phyloP scores from a whole-genome alignment of 2,797 vertebrate genomes.

The Prunella strophiata region DNA sequence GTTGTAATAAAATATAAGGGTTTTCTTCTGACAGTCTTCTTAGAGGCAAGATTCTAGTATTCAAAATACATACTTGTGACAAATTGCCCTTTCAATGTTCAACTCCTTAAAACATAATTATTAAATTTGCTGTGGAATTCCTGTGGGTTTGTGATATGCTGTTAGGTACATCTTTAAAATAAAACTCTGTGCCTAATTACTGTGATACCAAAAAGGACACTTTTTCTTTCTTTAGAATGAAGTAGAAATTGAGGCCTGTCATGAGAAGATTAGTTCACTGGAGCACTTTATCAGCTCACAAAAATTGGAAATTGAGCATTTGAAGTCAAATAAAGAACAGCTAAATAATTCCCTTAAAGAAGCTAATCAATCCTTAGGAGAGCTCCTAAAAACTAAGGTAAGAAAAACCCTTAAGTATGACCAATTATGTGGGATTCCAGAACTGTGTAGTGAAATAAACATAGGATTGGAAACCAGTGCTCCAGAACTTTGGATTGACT shows the following conservation, averaged over 20 bases:
- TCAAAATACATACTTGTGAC: neutral
- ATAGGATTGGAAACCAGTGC: neutral
- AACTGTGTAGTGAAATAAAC: neutral
- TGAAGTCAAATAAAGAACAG: conserved; percentile 71
- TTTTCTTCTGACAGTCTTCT: neutral
- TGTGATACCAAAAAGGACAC: too few species aligned
- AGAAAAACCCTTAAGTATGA: neutral
- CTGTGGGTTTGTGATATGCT: neutral
- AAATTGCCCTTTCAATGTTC: neutral
- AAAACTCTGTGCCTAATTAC: neutral
- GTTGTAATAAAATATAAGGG: neutral
- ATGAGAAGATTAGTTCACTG: conserved; percentile 49
- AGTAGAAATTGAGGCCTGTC: conserved; percentile 60
- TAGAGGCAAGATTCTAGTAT: neutral
- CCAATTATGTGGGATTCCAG: neutral
- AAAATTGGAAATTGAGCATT: conserved; percentile 64
- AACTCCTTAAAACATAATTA: neutral
- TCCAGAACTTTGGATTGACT: neutral
- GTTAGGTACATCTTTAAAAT: neutral
- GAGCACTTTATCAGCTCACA: conserved; percentile 63
- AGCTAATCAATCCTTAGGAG: conserved; percentile 50
- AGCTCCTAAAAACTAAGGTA: conserved; percentile 72
- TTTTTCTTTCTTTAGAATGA: conserved; percentile 59
- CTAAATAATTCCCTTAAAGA: conserved; percentile 65
- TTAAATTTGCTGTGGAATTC: neutral